phyloP scores from a whole-genome alignment of 1,140 invertebrate species.

The Diabrotica undecimpunctata region DNA sequence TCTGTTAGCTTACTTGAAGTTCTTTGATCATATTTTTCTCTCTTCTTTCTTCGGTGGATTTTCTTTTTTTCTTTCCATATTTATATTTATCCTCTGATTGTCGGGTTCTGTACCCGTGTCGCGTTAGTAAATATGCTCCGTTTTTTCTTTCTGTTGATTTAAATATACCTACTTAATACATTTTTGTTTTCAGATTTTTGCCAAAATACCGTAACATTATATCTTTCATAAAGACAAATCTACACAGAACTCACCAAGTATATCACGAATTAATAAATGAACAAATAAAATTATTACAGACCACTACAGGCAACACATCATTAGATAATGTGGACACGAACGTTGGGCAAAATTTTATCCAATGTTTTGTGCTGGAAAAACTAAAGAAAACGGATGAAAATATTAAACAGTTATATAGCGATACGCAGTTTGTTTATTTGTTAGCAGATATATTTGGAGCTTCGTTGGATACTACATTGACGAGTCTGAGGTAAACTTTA shows the following conservation, averaged over 20 bases:
- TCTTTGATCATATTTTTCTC: too few relatives aligned
- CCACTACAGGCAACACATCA: constrained; percentile 6
- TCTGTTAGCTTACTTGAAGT: too few relatives aligned
- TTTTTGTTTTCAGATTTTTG: constrained; percentile 48
- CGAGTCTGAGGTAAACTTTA: constrained; percentile 56
- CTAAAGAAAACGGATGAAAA: constrained; percentile 49
- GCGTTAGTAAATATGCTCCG: too few relatives aligned
- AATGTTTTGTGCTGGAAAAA: constrained; percentile 67
- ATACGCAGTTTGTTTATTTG: constrained; percentile 69
- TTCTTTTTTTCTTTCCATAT: too few relatives aligned
- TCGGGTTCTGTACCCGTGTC: too few relatives aligned
- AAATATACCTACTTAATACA: too few relatives aligned
- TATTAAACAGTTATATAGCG: constrained; percentile 51
- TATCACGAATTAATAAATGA: constrained; percentile 66
- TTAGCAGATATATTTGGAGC: constrained; percentile 85
- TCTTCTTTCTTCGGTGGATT: too few relatives aligned
- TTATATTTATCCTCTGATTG: too few relatives aligned
- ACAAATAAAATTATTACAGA: constrained; percentile 46
- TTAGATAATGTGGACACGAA: constrained; percentile 25
- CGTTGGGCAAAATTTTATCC: constrained; percentile 58
- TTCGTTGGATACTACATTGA: constrained; percentile 85
- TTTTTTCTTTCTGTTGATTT: too few relatives aligned
- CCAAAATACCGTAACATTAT: constrained; percentile 57
- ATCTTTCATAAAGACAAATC: constrained; percentile 60
- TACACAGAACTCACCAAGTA: constrained; percentile 65